These are phyloP conservation scores for Myzus persicae DNA, from an alignment of 1,140 invertebrate genomes.

Conservation along the genomic window DNA sequence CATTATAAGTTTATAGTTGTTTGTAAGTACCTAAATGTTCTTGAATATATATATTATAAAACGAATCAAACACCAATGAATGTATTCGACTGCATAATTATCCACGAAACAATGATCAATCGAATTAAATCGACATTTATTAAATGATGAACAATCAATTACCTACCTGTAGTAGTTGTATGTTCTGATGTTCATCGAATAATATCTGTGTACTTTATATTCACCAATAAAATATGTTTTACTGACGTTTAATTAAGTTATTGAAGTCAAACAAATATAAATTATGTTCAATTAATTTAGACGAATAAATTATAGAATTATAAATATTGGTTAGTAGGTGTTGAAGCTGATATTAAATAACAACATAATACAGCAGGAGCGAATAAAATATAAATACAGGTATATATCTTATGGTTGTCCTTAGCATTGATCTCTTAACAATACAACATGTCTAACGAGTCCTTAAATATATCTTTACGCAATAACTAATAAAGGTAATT, in stretches of 20 bases:
- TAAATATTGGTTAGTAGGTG: background rate
- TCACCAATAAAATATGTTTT: background rate
- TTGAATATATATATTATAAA: background rate
- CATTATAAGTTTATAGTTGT: background rate
- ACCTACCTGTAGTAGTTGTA: background rate
- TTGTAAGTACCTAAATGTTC: background rate
- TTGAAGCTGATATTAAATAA: background rate
- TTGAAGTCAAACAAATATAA: background rate
- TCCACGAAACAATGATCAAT: background rate
- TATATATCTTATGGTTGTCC: no score
- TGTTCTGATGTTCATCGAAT: background rate
- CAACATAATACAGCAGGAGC: background rate
- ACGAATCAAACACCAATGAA: background rate
- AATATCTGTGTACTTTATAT: background rate
- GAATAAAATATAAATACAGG: no score
- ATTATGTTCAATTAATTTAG: no score
- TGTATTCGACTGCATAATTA: background rate
- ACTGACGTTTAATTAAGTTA: background rate
- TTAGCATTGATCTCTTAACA: background rate
- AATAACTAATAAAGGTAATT: background rate
- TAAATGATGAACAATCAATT: background rate
- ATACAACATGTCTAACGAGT: no score
- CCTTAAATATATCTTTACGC: background rate
- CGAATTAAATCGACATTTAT: background rate
- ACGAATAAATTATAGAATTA: background rate